Percentiles rank a stretch among this genome's conserved stretches.
Evolutionary conservation across 1,140 invertebrate species (phyloP).

Genomic region (Holotrichia oblita): DNA sequence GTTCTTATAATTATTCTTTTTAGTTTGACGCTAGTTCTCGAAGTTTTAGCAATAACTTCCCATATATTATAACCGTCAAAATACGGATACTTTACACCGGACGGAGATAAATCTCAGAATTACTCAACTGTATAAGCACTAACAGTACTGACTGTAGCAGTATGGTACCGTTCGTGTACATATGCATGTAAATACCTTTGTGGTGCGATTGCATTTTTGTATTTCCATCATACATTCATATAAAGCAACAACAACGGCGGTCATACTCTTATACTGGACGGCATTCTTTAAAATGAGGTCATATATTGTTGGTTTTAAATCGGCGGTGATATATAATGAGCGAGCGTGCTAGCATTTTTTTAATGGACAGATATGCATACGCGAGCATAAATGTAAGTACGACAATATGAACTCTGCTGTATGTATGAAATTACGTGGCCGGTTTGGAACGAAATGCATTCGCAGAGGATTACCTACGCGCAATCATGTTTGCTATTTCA

Average conservation of each 20-base stretch:
- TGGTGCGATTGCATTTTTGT: conserved; percentile 25
- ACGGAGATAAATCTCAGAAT: conserved; percentile 11
- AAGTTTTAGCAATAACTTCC: too few relatives aligned
- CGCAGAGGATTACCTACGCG: conserved; percentile 5
- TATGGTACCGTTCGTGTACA: conserved; percentile 18
- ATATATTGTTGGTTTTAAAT: conserved; percentile 41
- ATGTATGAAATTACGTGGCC: background rate
- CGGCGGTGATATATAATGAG: background rate
- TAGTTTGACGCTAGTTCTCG: too few relatives aligned
- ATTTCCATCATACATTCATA: conserved; percentile 6
- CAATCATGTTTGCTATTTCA: conserved; percentile 9
- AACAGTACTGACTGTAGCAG: conserved; percentile 7
- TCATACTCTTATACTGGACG: conserved; percentile 30
- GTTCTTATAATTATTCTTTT: too few relatives aligned
- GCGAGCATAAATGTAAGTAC: background rate
- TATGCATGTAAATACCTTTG: conserved; percentile 32
- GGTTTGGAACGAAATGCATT: background rate
- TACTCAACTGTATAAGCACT: conserved; percentile 17
- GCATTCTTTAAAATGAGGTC: conserved; percentile 40
- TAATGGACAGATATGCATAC: conserved; percentile 11
- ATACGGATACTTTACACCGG: background rate
- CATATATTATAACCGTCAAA: background rate
- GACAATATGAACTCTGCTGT: conserved; percentile 1
- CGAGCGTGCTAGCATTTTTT: conserved; percentile 25
- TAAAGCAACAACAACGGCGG: conserved; percentile 10